Evolutionary conservation across 2,113 vertebrate species (phyloP).

Genomic region (Athene noctua): DNA sequence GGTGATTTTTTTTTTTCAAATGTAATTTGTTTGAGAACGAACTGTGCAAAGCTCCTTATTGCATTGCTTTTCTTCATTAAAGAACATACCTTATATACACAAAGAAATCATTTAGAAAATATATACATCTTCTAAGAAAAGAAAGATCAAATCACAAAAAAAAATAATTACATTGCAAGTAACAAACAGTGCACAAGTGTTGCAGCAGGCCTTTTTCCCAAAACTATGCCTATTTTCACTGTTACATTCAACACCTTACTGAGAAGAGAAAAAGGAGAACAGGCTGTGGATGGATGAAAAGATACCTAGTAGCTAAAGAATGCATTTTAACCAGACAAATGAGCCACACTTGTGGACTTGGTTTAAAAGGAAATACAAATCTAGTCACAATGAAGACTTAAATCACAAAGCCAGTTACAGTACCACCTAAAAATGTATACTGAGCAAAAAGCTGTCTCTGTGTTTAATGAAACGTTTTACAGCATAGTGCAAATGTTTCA

Average conservation of each 20-base stretch:
- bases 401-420: conserved; percentile 13
- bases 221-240: conserved; percentile 2
- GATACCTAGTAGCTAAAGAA: not conserved
- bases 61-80: conserved; percentile 44
- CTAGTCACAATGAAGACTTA: not conserved
- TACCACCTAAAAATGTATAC: not conserved
- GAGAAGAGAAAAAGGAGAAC: conserved; percentile 2
- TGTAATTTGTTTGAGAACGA: not conserved
- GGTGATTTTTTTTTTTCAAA: not conserved
- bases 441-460: not conserved
- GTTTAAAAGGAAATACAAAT: not conserved
- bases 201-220: conserved; percentile 19
- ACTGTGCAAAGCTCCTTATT: conserved; percentile 57
- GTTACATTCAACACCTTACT: conserved; percentile 33
- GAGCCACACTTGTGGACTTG: not conserved
- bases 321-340: not conserved
- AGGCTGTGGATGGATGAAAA: not conserved
- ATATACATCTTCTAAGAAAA: conserved; percentile 58
- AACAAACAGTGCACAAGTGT: conserved; percentile 30
- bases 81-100: conserved; percentile 60
- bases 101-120: conserved; percentile 69
- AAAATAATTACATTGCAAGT: not conserved
- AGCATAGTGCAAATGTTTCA: conserved; percentile 49
- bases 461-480: not conserved
- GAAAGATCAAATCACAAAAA: conserved; percentile 9